Conservation (phyloP, 2,113 vertebrate species). For the Trichomycterus rosablanca region DNA sequence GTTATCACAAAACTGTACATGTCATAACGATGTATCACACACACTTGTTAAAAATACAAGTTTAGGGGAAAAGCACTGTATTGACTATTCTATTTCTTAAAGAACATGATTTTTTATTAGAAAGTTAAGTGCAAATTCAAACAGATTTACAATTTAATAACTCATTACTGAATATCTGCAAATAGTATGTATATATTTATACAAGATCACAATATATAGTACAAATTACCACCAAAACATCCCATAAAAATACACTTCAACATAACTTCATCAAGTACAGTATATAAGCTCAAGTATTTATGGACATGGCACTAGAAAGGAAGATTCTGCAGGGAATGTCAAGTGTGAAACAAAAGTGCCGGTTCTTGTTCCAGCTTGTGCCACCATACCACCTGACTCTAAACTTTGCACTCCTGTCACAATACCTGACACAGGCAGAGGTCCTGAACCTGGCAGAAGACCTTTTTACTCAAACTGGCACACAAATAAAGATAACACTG, state of each 20-base stretch:
- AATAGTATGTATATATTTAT: constrained; percentile 76
- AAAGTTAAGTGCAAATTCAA: constrained; percentile 64
- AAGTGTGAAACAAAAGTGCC: too few species aligned
- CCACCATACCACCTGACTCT: too few species aligned
- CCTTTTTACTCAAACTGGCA: too few species aligned
- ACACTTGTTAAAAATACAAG: constrained; percentile 73
- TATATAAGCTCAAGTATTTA: constrained; percentile 53
- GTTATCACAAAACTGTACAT: constrained; percentile 96
- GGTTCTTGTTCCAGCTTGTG: too few species aligned
- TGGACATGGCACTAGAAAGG: constrained; percentile 48
- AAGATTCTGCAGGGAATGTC: constrained; percentile 46
- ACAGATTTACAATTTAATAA: constrained; percentile 65
- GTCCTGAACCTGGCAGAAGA: too few species aligned
- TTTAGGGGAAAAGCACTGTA: constrained; percentile 71
- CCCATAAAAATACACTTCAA: constrained; percentile 72
- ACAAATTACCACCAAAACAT: constrained; percentile 74
- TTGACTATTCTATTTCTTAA: constrained; percentile 44
- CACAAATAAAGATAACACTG: too few species aligned
- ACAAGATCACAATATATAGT: constrained; percentile 65
- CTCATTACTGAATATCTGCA: constrained; percentile 76
- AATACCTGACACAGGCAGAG: too few species aligned
- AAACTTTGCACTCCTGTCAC: too few species aligned
- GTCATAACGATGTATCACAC: constrained; percentile 74
- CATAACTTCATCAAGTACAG: constrained; percentile 47
- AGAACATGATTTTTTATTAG: too few species aligned